Evolutionary conservation across 2,113 vertebrate species (phyloP).

Genomic region (Hepsetus odoe): DNA sequence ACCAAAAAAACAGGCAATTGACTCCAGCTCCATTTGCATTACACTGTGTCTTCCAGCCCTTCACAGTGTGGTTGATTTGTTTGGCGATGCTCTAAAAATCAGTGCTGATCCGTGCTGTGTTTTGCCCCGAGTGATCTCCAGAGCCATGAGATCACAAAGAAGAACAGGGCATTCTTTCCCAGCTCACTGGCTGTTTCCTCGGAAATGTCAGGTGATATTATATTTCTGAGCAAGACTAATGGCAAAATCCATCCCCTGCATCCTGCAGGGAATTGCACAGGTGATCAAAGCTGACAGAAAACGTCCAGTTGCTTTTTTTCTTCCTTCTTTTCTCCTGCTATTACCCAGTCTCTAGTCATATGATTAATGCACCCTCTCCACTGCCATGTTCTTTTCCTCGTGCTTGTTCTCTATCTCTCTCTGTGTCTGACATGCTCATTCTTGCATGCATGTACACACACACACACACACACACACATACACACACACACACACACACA

Average conservation of each 20-base stretch:
- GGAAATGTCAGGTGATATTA: constrained; percentile 68
- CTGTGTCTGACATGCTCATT: constrained; percentile 12
- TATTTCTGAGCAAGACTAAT: constrained; percentile 61
- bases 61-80: background rate
- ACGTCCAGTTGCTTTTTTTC: constrained; percentile 54
- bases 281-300: constrained; percentile 64
- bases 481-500: background rate
- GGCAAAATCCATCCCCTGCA: constrained; percentile 60
- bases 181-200: constrained; percentile 41
- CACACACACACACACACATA: no score
- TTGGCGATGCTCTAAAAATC: background rate
- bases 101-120: background rate
- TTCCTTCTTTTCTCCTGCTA: background rate
- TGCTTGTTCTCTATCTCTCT: constrained; percentile 37
- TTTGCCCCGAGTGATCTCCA: constrained; percentile 11
- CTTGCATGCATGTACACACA: constrained; percentile 5
- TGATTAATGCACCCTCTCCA: constrained; percentile 37
- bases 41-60: background rate
- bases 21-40: background rate
- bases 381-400: background rate
- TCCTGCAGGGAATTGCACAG: constrained; percentile 51
- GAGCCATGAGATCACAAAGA: background rate
- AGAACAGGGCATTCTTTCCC: background rate
- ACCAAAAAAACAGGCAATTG: background rate
- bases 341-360: background rate